Evolutionary conservation across 2,888 invertebrate genomes (phyloP), one percentile per base, ranked within the genome.

Genomic region (Dioctria rufipes): DNA sequence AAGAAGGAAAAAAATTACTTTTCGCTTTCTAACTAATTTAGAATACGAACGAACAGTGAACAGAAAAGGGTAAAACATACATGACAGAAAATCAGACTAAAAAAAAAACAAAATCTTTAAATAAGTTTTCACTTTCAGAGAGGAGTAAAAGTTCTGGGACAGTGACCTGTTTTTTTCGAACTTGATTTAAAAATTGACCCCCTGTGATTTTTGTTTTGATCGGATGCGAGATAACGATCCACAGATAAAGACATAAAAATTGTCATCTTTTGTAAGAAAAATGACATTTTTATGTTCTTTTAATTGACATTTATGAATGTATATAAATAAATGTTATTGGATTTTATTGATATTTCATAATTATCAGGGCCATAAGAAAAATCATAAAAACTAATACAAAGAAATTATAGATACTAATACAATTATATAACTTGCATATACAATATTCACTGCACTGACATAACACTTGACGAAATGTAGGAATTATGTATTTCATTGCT

Each of bases 61-160:
- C 13, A 66, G 43, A 43, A 43, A 58, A 13, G 5, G n/a, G 66
- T n/a, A 43, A 3, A 4, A 13, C 43, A 40, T 39, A 42, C 0
- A 65, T 40, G 42, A 8, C 63, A 65, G 63, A 11, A 11, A 37
- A 8, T 65, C 63, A 37, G 11, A 46, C 46, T 1, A 46, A 46
- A 8, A 8, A 46, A 46, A 8, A 46, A 46, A 46, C 25, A 25
- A 25, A 25, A 25, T 25, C 25, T 25, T 46, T 3, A n/a, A 60
- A 60, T 71, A 37, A 37, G n/a, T 54, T 71, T 71, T 71, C 71
- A 51, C 71, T 71, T 71, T 54, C 40, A 51, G 54, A 37, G 71
- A 25, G 25, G 25, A 71, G 71, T 71, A 71, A 71, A 71, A 71
- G 71, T 71, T 71, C 71, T 71, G 3, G 54, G 40, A 54, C 39